Base-by-base conservation (phyloP, 2,113 vertebrate genomes). In the Sphaerodactylus townsendi region DNA sequence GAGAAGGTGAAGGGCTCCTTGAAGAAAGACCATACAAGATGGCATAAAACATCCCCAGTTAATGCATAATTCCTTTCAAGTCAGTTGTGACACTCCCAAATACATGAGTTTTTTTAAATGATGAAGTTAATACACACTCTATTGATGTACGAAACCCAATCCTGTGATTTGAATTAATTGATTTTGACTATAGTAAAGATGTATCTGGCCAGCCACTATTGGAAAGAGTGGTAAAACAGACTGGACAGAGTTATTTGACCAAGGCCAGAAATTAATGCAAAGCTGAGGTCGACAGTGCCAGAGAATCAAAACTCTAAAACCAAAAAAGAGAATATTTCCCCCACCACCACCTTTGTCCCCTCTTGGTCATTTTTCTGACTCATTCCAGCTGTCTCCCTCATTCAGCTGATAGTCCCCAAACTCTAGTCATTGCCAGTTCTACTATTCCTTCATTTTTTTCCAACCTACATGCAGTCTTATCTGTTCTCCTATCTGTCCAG, bases 51-150 rank as follows among this genome's bases (percentile, higher is more conserved):
- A 39, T 30, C 48, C 17, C 21, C 46, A 73, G 10, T 30, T 65
- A 17, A 7, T 6, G 30, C 4, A 48, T 25, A 35, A 44, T 11
- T 5, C 17, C 11, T 82, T 82, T 82, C 4, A 17, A 50, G 37
- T 21, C 25, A 65, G 5, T 28, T 21, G 5, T 64, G 23, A 70
- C 33, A 21, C 62, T 30, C 53, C 41, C 46, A 37, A 37, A 21
- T 59, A 46, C 35, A 56, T 7, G 37, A 0, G 68, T 19, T 28
- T 59, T 59, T 70, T 41, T 30, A 11, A 56, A 15, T 28, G 25
- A 44, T 25, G n/a, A 71, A 87, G 13, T 83, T 92, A 80, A 65
- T 56, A 91, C 92, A n/a, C 28, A 77, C 50, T 30, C 82, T 90
- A 76, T 53, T 85, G 89, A 6, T 73, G 68, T 33, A 86, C 65